Conservation (phyloP, 92 coral and sea anemone genomes). For the Heteractis magnifica region DNA sequence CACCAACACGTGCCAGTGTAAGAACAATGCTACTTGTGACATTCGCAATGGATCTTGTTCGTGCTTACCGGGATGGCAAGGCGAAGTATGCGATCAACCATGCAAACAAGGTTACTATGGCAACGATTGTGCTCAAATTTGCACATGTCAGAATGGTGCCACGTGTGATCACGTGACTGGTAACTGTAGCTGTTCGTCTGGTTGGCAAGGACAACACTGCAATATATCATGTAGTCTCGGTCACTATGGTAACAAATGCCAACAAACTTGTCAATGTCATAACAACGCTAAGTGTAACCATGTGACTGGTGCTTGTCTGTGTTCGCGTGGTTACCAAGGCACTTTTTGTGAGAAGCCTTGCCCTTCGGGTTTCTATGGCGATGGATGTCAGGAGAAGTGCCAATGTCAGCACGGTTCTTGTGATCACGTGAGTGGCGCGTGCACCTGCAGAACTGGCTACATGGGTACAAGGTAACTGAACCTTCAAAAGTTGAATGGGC, state of each 20-base stretch:
- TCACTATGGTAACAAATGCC: conserved; percentile 69
- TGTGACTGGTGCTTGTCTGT: conserved; percentile 72
- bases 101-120: conserved; percentile 86
- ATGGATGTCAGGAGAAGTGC: conserved; percentile 60
- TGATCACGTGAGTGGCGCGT: conserved; percentile 66
- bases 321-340: conserved; percentile 70
- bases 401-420: conserved; percentile 66
- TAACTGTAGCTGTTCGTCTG: conserved; percentile 75
- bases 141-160: conserved; percentile 70
- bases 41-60: conserved; percentile 69
- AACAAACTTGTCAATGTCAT: conserved; percentile 64
- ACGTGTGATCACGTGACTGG: conserved; percentile 82
- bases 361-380: conserved; percentile 63
- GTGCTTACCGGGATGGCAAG: conserved; percentile 82
- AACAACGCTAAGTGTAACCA: conserved; percentile 72
- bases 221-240: conserved; percentile 61
- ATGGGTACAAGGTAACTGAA: conserved; percentile 16
- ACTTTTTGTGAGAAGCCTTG: conserved; percentile 43
- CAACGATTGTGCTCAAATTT: conserved; percentile 60
- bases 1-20: conserved; percentile 65
- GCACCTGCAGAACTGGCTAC: conserved; percentile 56
- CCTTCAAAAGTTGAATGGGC: not conserved
- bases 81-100: conserved; percentile 52
- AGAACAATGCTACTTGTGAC: conserved; percentile 74
- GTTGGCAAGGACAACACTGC: conserved; percentile 74